Evolutionary conservation across 2,113 vertebrate species (phyloP), one percentile per base, ranked within the genome.

Genomic region (Thamnaconus septentrionalis): DNA sequence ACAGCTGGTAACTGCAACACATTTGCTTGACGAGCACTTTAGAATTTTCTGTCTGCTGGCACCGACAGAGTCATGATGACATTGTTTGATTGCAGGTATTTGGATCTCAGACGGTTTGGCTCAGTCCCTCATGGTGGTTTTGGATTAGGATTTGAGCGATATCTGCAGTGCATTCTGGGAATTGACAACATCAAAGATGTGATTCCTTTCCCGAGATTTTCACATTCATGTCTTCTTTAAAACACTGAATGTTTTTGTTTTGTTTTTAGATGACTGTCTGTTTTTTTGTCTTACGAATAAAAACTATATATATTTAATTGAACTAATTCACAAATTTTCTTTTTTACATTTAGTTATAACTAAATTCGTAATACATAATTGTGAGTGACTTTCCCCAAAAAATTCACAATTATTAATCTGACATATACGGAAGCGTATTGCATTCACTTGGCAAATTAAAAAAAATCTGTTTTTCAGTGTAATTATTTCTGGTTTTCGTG

Each of bases 71-170:
- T 8, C 64, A 2, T 71, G 7, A 56, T 69, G 41, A 57, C 7
- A 3, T 47, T 66, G 1, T 82, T 45, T 60, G 45, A 66, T 57
- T 61, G 59, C 90, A 99, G 97, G 97, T 99, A 99, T 87, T 85
- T 97, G 82, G 96, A 99, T 81, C 90, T 99, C 78, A 94, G 96
- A 60, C 92, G 89, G 63, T 98, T 95, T 59, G 97, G 97, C 68
- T 95, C 96, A 0, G 93, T 93, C 64, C 95, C 97, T 61, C 97
- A 99, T 1, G 97, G 96, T 55, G 97, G 97, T 55, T 99, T 99
- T 51, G 97, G 97, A 52, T 92, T 99, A 93, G 97, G 97, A 53
- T 99, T 99, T 84, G 97, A 99, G 83, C 93, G 97, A 69, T 98
- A 94, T 82, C 88, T 99, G 70, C 97, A 95, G 42, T 96, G 92